Percentiles rank a stretch among this genome's conserved stretches.
These are phyloP conservation scores for Teleiodes luculella DNA, from an alignment of 2,888 invertebrate species.

Conservation along the genomic window DNA sequence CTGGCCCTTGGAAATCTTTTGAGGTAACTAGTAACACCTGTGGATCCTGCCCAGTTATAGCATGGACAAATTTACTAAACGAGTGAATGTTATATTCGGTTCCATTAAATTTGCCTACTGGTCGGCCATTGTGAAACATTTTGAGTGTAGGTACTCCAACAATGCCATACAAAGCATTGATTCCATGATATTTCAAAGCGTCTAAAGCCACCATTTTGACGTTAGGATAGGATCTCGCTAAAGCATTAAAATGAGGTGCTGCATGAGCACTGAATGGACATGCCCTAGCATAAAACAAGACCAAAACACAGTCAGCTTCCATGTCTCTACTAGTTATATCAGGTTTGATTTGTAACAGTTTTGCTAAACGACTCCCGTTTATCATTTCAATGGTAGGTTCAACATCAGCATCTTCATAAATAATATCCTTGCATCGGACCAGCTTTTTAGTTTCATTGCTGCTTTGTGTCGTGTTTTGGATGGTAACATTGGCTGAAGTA, in stretches of 20 bases:
- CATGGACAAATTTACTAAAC: slow-evolving; percentile 87
- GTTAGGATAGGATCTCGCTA: slow-evolving; percentile 91
- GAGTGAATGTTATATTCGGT: slow-evolving; percentile 88
- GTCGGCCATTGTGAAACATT: slow-evolving; percentile 92
- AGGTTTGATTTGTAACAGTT: slow-evolving; percentile 80
- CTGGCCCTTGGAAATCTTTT: slow-evolving; percentile 88
- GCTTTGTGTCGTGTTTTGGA: slow-evolving; percentile 54
- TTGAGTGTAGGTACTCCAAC: slow-evolving; percentile 93
- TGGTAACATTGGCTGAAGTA: slow-evolving; percentile 61
- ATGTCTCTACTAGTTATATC: slow-evolving; percentile 82
- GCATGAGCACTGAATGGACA: slow-evolving; percentile 95
- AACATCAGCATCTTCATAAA: slow-evolving; percentile 50
- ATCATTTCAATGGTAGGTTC: slow-evolving; percentile 80
- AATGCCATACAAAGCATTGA: slow-evolving; percentile 94
- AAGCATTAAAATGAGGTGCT: slow-evolving; percentile 93
- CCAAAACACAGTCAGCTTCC: slow-evolving; percentile 84
- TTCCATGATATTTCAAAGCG: slow-evolving; percentile 88
- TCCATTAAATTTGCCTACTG: slow-evolving; percentile 90
- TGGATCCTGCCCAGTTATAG: slow-evolving; percentile 84
- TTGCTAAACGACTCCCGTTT: slow-evolving; percentile 84
- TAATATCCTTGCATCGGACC: slow-evolving; percentile 63
- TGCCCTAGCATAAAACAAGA: slow-evolving; percentile 93
- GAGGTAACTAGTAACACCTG: slow-evolving; percentile 84
- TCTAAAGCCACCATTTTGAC: slow-evolving; percentile 94
- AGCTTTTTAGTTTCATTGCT: slow-evolving; percentile 66